Conservation (phyloP, 2,797 vertebrate species). For the Alcedo quadribrachys region DNA sequence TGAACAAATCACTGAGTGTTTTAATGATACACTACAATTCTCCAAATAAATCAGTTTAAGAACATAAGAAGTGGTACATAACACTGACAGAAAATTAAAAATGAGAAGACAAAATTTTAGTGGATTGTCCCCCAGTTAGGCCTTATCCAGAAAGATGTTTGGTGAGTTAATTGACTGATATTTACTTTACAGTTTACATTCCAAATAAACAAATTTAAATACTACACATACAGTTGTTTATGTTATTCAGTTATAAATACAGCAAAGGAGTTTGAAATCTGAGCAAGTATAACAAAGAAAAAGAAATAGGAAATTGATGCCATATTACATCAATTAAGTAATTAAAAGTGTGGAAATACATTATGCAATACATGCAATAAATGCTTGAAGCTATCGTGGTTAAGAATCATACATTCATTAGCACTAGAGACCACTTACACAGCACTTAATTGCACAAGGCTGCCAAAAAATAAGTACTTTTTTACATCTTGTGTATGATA, state of each 20-base stretch:
- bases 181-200: not conserved
- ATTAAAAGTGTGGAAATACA: not conserved
- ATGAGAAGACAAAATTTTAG: not conserved
- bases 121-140: not conserved
- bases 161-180: not conserved
- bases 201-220: not conserved
- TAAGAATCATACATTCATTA: not conserved
- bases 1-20: not conserved
- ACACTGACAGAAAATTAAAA: not conserved
- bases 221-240: not conserved
- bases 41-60: constrained; percentile 10
- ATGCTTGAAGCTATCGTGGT: not conserved
- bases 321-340: not conserved
- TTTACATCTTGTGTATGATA: not conserved
- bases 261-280: not conserved
- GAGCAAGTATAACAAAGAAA: not conserved
- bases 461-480: not conserved
- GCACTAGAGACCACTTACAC: not conserved
- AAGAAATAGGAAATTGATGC: not conserved
- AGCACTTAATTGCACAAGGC: not conserved
- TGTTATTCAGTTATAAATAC: not conserved
- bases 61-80: not conserved
- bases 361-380: not conserved
- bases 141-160: not conserved
- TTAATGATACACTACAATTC: not conserved